Percentiles rank a stretch among this genome's conserved stretches.
Evolutionary conservation across 2,797 vertebrate genomes (phyloP).

Genomic region (Platyrinchus mystaceus): DNA sequence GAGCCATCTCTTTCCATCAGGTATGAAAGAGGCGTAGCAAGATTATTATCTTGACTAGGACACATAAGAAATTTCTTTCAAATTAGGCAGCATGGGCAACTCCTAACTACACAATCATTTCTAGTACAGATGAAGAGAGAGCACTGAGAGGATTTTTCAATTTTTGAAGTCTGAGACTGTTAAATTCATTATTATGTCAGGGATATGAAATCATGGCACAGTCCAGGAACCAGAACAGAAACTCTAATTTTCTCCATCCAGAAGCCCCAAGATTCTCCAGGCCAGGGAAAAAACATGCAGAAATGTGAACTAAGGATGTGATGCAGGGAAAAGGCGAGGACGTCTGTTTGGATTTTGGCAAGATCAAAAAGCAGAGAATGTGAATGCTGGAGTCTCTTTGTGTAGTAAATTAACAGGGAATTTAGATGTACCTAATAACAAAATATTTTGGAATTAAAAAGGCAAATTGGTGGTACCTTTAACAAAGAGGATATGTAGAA

Average conservation of each 20-base stretch:
- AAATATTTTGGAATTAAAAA: not conserved
- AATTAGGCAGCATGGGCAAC: not conserved
- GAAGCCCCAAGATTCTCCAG: not conserved
- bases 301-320: not conserved
- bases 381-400: not conserved
- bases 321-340: not conserved
- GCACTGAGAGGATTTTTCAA: not conserved
- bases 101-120: not conserved
- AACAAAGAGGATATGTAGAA: not conserved
- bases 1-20: not conserved
- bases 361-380: not conserved
- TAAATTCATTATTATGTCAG: not conserved
- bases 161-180: not conserved
- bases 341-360: not conserved
- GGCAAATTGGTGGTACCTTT: fast-evolving
- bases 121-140: not conserved
- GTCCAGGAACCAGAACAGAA: not conserved
- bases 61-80: not conserved
- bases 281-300: not conserved
- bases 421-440: not conserved
- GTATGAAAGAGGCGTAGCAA: not conserved
- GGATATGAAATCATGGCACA: not conserved
- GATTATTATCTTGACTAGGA: not conserved
- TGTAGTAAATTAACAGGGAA: not conserved
- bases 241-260: not conserved